phyloP scores from a whole-genome alignment of 2,888 invertebrate genomes.

The Dascillus cervinus region DNA sequence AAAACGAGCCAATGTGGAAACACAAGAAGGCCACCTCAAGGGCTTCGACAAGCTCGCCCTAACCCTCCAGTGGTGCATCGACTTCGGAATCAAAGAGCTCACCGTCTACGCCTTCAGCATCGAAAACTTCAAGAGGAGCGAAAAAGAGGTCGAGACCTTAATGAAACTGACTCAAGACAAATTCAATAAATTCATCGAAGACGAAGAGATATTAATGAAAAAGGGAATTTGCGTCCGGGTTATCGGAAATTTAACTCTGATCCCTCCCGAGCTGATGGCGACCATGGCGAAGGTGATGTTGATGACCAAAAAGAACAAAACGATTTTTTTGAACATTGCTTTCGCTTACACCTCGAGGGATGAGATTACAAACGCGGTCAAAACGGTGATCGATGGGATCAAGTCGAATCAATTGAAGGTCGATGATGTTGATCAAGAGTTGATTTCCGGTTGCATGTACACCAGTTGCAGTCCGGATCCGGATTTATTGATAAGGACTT shows the following conservation, averaged over 20 bases:
- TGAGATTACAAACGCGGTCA: neutral
- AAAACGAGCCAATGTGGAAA: slow-evolving; percentile 60
- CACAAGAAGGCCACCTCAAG: slow-evolving; percentile 67
- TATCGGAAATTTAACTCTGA: slow-evolving; percentile 68
- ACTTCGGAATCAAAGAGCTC: slow-evolving; percentile 80
- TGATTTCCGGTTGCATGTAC: neutral
- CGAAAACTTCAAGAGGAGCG: slow-evolving; percentile 86
- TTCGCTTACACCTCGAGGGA: slow-evolving; percentile 58
- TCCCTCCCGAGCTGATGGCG: slow-evolving; percentile 66
- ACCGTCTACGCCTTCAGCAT: slow-evolving; percentile 97
- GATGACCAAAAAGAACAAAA: slow-evolving; percentile 65
- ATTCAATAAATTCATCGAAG: slow-evolving; percentile 65
- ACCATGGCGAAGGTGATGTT: slow-evolving; percentile 66
- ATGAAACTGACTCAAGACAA: slow-evolving; percentile 78
- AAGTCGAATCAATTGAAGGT: neutral
- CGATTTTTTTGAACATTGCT: slow-evolving; percentile 62
- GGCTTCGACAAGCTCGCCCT: slow-evolving; percentile 70
- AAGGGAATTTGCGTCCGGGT: slow-evolving; percentile 74
- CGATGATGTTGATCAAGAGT: neutral
- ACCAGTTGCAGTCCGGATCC: slow-evolving; percentile 49
- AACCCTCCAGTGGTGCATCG: slow-evolving; percentile 69
- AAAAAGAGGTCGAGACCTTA: slow-evolving; percentile 77
- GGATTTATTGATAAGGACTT: slow-evolving; percentile 88
- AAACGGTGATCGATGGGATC: neutral
- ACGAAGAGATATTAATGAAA: slow-evolving; percentile 62